Conservation (phyloP, 2,888 invertebrate species). For the Poecilus cupreus region DNA sequence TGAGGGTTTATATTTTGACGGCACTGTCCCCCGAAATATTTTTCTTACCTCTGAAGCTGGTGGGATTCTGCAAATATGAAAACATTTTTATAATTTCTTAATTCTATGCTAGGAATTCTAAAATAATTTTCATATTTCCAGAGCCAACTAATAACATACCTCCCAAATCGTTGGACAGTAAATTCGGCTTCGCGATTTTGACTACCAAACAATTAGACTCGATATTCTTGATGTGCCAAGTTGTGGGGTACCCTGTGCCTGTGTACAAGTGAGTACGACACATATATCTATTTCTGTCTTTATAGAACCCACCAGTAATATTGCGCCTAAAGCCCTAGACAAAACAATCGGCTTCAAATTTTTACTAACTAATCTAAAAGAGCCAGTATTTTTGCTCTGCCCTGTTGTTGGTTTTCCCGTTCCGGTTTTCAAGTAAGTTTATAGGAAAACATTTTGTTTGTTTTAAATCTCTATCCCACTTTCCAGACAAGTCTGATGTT, state of each 20-base stretch:
- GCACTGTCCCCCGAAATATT: no score
- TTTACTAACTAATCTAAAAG: constrained; percentile 70
- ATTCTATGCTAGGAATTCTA: neutral
- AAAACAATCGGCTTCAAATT: constrained; percentile 74
- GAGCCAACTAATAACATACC: constrained; percentile 81
- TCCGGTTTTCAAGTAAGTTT: constrained; percentile 70
- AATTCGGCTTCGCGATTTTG: constrained; percentile 71
- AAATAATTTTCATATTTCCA: constrained; percentile 71
- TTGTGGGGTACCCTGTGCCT: constrained; percentile 82
- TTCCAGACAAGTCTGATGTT: neutral
- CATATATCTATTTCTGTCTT: neutral
- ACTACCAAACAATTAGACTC: constrained; percentile 70
- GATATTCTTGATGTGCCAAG: constrained; percentile 80
- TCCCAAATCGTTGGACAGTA: constrained; percentile 74
- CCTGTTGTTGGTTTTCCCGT: constrained; percentile 71
- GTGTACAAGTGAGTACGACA: constrained; percentile 79
- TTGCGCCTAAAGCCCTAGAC: constrained; percentile 76
- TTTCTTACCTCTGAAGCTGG: no score
- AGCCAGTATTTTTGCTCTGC: constrained; percentile 74
- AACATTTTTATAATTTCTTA: constrained; percentile 12
- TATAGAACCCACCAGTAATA: constrained; percentile 82
- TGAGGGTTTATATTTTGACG: no score
- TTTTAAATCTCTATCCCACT: neutral
- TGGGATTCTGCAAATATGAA: constrained; percentile 32
- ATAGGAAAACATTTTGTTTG: neutral